Base-by-base conservation (phyloP, 2,888 invertebrate species). In the Tryphoninae sp. region DNA sequence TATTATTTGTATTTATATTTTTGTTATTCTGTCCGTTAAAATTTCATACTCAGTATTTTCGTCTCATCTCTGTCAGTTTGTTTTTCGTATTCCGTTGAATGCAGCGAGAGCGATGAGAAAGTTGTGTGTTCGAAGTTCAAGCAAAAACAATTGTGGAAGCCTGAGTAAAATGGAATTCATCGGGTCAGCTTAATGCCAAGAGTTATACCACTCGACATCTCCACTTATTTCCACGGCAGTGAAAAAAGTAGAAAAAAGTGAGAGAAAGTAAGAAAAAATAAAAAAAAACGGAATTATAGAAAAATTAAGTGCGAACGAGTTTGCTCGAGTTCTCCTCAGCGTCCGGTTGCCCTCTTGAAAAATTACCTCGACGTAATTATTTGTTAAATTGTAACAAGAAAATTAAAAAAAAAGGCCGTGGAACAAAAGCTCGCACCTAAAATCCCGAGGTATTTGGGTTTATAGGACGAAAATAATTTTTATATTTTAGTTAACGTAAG, bases 131-230 rank as follows among this genome's bases (percentile, higher is more conserved):
- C 26, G 26, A 3, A 26, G 26, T 33, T 33, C 13, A 53, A 51
- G 65, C 16, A 58, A 67, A 58, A 72, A 76, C 55, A 64, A 26
- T 40, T 67, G 49, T 22, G 6, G 6, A 72, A 68, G 61, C 26
- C 22, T 42, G 19, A 71, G 51, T 9, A 76, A 78, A 83, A 83
- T 83, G 69, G 84, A 83, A 83, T 83, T 83, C 80, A 84, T 83
- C 74, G 83, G 62, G 62, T 80, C 81, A 78, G 73, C 71, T 74
- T 71, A 71, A 82, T 40, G 62, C 33, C 45, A 64, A 79, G 79
- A 79, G 58, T 79, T 68, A 72, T 67, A 55, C 55, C 33, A 51
- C 64, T 67, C 42, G 19, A 55, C 51, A 19, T 68, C 16, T 26
- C 40, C 61, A 55, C 68, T 77, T 51, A 62, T 72, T 62, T 49